These are phyloP conservation scores for Rotaria socialis DNA, from an alignment of 2,888 invertebrate species.

Conservation along the genomic window DNA sequence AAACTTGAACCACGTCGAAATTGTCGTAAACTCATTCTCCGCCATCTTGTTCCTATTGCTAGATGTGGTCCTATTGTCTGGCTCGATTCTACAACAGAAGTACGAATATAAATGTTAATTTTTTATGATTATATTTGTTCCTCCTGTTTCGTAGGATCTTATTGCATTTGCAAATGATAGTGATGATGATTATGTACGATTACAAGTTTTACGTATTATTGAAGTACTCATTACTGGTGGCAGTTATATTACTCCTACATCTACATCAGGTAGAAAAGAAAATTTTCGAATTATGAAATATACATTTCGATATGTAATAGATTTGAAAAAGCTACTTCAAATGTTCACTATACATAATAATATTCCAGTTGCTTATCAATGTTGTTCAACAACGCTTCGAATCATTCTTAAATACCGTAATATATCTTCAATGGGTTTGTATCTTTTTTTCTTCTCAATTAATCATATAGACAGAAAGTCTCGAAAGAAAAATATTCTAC, in stretches of 20 bases:
- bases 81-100: constrained; percentile 26
- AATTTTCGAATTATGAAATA: not conserved
- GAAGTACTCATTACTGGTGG: not conserved
- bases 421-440: not conserved
- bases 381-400: constrained; percentile 28
- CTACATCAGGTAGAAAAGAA: not conserved
- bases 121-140: not conserved
- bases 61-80: not conserved
- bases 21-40: constrained; percentile 12
- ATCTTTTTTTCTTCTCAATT: not conserved
- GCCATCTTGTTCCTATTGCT: constrained; percentile 33
- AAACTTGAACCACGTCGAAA: constrained; percentile 30
- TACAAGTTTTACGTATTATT: constrained; percentile 8
- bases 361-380: constrained; percentile 30
- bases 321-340: constrained; percentile 11
- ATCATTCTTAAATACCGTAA: not conserved
- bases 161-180: constrained; percentile 12
- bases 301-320: not conserved
- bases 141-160: not conserved
- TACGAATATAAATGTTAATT: not conserved
- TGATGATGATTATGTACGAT: constrained; percentile 5
- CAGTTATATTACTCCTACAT: not conserved
- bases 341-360: constrained; percentile 26
- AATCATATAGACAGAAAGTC: too few relatives aligned
- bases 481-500: too few relatives aligned